These are phyloP conservation scores for Xanthostigma xanthostigma DNA, from an alignment of 2,888 invertebrate genomes.

Conservation along the genomic window DNA sequence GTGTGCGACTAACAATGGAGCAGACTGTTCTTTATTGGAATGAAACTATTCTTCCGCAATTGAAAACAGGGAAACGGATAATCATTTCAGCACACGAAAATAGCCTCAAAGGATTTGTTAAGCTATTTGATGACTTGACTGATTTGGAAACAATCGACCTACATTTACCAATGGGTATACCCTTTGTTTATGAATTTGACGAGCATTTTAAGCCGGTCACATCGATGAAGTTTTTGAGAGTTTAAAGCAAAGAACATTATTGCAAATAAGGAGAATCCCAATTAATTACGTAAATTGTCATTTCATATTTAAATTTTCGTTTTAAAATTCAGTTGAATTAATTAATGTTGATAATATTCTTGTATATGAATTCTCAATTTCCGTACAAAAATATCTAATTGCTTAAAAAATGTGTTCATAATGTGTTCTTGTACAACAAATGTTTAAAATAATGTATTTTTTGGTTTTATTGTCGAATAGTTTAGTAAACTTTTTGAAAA, in stretches of 20 bases:
- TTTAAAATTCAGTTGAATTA: too few relatives aligned
- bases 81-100: slow-evolving; percentile 79
- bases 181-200: slow-evolving; percentile 63
- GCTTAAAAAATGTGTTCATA: too few relatives aligned
- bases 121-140: slow-evolving; percentile 57
- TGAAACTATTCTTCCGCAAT: slow-evolving; percentile 58
- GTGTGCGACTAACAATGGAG: slow-evolving; percentile 65
- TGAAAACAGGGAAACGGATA: slow-evolving; percentile 63
- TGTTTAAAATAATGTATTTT: too few relatives aligned
- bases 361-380: too few relatives aligned
- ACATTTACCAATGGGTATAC: slow-evolving; percentile 68
- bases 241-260: slow-evolving; percentile 64
- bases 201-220: slow-evolving; percentile 50
- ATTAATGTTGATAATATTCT: too few relatives aligned
- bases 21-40: slow-evolving; percentile 81
- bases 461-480: too few relatives aligned
- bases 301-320: too few relatives aligned
- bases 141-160: slow-evolving; percentile 59
- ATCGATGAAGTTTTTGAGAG: slow-evolving; percentile 58
- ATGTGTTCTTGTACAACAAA: too few relatives aligned
- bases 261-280: slow-evolving; percentile 65
- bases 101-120: slow-evolving; percentile 71
- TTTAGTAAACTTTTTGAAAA: too few relatives aligned
- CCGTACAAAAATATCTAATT: too few relatives aligned
- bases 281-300: slow-evolving; percentile 25